Evolutionary conservation across 92 coral and sea anemone species (phyloP).

Genomic region (Epizoanthus fatuus): DNA sequence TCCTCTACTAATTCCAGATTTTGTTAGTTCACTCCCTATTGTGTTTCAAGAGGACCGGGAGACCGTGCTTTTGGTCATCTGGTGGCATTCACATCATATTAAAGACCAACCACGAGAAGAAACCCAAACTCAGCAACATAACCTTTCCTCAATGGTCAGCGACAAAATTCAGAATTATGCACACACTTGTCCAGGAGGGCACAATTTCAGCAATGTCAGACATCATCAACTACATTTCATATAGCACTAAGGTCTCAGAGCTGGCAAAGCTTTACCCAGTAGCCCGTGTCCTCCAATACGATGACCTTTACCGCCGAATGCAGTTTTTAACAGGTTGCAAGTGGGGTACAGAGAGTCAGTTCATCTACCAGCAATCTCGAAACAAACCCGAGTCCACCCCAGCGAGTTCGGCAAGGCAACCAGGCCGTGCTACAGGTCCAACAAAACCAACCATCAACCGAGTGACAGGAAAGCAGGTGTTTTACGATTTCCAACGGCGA

Average conservation of each 20-base stretch:
- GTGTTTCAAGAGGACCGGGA: too few species aligned
- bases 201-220: slow-evolving; percentile 32
- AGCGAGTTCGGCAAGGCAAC: slow-evolving; percentile 22
- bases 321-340: slow-evolving; percentile 46
- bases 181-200: slow-evolving; percentile 4
- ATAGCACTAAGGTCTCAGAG: slow-evolving; percentile 44
- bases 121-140: slow-evolving; percentile 10
- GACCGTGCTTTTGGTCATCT: too few species aligned
- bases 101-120: too few species aligned
- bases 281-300: slow-evolving; percentile 43
- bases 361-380: slow-evolving; percentile 41
- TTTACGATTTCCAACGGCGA: slow-evolving; percentile 39
- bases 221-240: slow-evolving; percentile 27
- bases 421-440: slow-evolving; percentile 14
- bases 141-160: slow-evolving; percentile 46
- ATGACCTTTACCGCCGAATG: slow-evolving; percentile 44
- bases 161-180: slow-evolving; percentile 25
- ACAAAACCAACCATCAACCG: slow-evolving; percentile 34
- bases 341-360: slow-evolving; percentile 59
- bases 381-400: slow-evolving; percentile 31
- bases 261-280: slow-evolving; percentile 39
- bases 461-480: slow-evolving; percentile 50
- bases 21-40: neutral
- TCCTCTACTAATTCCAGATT: slow-evolving; percentile 37
- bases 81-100: too few species aligned